Evolutionary conservation across 2,797 vertebrate species (phyloP).

Genomic region (Pygocentrus nattereri): DNA sequence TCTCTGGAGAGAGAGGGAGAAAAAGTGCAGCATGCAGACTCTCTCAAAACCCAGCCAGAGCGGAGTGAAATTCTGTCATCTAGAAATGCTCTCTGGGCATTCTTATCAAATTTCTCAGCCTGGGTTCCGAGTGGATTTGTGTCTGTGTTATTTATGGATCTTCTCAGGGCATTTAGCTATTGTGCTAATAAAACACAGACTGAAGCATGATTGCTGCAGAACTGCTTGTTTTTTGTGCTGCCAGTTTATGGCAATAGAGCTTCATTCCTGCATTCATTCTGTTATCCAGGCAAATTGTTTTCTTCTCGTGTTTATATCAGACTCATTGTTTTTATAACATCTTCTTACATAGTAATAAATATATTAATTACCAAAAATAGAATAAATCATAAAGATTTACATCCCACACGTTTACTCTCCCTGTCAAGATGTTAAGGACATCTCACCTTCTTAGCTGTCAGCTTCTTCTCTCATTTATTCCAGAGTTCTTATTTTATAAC

Average conservation of each 20-base stretch:
- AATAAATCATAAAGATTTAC: too few species aligned
- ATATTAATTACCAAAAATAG: too few species aligned
- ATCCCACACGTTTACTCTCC: too few species aligned
- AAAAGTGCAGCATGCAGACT: slow-evolving; percentile 63
- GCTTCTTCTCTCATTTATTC: too few species aligned
- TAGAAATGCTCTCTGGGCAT: slow-evolving; percentile 27
- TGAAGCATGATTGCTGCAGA: slow-evolving; percentile 4
- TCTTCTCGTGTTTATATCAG: background rate
- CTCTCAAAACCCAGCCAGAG: slow-evolving; percentile 53
- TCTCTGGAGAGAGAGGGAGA: slow-evolving; percentile 43
- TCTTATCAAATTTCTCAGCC: slow-evolving; percentile 42
- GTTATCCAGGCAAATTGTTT: background rate
- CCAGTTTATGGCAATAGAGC: background rate
- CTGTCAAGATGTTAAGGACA: too few species aligned
- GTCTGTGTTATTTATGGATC: slow-evolving; percentile 48
- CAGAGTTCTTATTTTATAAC: too few species aligned
- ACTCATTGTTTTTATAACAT: too few species aligned
- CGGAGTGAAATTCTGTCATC: slow-evolving; percentile 48
- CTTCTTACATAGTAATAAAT: too few species aligned
- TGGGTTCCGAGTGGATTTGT: slow-evolving; percentile 15
- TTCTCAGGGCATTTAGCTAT: slow-evolving; percentile 19
- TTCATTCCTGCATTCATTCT: background rate
- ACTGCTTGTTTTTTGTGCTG: background rate
- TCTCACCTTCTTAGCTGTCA: too few species aligned
- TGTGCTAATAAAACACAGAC: slow-evolving; percentile 12